Evolutionary conservation across 2,797 vertebrate genomes (phyloP), one percentile per base, ranked within the genome.

Genomic region (Poeciliopsis gracilis): DNA sequence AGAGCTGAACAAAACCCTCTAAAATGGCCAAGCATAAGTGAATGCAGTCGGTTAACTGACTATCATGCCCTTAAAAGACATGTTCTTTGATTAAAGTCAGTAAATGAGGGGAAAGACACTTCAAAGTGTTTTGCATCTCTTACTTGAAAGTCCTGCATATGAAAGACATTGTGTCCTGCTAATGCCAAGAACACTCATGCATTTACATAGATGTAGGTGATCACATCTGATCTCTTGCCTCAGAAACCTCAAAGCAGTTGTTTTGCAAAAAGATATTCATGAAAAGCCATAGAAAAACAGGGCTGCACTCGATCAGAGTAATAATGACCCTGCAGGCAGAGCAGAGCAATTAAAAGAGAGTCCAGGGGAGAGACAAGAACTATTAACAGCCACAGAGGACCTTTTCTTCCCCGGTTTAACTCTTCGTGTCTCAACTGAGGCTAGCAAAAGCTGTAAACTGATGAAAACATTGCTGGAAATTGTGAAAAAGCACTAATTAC

Each of bases 351-450:
- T 95, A 94, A 94, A 92, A 87, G 63, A 90, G 89, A 92, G 93
- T 93, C 93, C 93, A 95, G 86, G 92, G 93, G 91, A 94, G 93
- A 95, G 90, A 94, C 90, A 91, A 94, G 91, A 94, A 94, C 93
- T 92, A 94, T 95, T 95, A 95, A 88, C 82, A 94, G 88, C 88
- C 93, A 92, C 93, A 92, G 91, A 95, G 92, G 93, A 94, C 87
- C 86, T 67, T 75, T 82, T 76, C 86, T 72, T 82, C 80, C 86
- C 75, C 77, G 33, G 2, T 83, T 73, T 86, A 83, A 75, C 82
- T 90, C 81, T 81, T n/a, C 71, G 77, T 78, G 77, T 77, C 78
- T 77, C 89, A 82, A 85, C 73, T 47, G 49, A 82, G 77, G 72
- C 78, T 77, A 77, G 85, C 70, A 71, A 76, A 70, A 77, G 86